A percentile compares a stretch with the other conserved stretches of the same genome.
Evolutionary conservation across 1,140 invertebrate species (phyloP).

Genomic region (Diorhabda elongata): DNA sequence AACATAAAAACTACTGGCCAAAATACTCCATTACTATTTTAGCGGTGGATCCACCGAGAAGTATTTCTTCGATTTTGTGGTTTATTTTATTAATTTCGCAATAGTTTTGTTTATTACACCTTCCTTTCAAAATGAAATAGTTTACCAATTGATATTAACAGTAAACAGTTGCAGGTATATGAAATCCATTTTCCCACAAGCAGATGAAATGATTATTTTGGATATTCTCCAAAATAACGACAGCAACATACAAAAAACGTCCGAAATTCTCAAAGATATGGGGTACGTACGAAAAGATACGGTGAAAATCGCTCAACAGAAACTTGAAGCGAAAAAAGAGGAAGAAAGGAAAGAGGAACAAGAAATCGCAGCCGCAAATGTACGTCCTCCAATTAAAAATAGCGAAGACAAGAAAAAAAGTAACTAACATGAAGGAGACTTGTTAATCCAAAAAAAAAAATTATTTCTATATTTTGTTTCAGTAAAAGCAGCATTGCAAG

Average conservation of each 20-base stretch:
- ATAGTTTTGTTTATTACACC: neutral
- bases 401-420: conserved; percentile 69
- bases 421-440: conserved; percentile 41
- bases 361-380: conserved; percentile 41
- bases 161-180: conserved; percentile 65
- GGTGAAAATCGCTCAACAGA: conserved; percentile 48
- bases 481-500: conserved; percentile 72
- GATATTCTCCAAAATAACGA: conserved; percentile 79
- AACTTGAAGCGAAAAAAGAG: conserved; percentile 44
- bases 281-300: conserved; percentile 77
- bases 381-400: conserved; percentile 59
- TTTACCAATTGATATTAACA: conserved; percentile 12
- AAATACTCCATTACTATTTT: too few species aligned
- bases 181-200: conserved; percentile 87
- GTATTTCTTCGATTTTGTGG: too few species aligned
- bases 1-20: too few species aligned
- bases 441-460: neutral
- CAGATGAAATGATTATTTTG: conserved; percentile 81
- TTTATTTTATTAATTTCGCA: neutral
- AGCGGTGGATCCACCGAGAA: too few species aligned
- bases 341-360: conserved; percentile 49
- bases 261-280: conserved; percentile 70
- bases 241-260: conserved; percentile 83
- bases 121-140: neutral
- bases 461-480: conserved; percentile 37